A percentile compares a stretch with the other conserved stretches of the same genome.
Conservation (phyloP, 2,113 vertebrate genomes). For the Amblyopsis rosae region DNA sequence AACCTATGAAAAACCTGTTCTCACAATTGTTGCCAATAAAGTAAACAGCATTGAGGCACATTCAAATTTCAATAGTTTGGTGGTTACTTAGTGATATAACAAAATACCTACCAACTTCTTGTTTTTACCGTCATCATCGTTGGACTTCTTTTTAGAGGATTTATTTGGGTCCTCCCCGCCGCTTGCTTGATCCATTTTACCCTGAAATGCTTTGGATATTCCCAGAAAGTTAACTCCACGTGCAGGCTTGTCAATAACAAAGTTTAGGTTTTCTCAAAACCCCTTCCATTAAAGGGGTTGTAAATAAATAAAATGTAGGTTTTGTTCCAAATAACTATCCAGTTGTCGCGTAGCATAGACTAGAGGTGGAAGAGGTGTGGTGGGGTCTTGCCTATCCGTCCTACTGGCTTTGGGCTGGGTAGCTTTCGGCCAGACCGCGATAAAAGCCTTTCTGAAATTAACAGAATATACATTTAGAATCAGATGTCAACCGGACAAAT, state of each 20-base stretch:
- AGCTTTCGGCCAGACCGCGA: slow-evolving; percentile 7
- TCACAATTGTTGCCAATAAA: no score
- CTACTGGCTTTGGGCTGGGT: slow-evolving; percentile 27
- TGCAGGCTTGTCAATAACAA: slow-evolving; percentile 23
- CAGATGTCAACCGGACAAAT: neutral
- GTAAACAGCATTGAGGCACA: no score
- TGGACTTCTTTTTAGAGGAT: slow-evolving; percentile 76
- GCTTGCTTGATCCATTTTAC: slow-evolving; percentile 78
- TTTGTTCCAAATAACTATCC: slow-evolving; percentile 28
- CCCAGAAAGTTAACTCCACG: slow-evolving; percentile 46
- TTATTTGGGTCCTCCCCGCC: slow-evolving; percentile 80
- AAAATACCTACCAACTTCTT: slow-evolving; percentile 79
- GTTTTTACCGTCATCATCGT: slow-evolving; percentile 80
- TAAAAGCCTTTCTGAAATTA: slow-evolving; percentile 34
- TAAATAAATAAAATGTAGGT: neutral
- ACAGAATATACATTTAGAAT: slow-evolving; percentile 21
- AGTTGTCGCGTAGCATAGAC: slow-evolving; percentile 14
- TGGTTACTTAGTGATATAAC: neutral
- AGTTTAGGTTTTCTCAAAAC: slow-evolving; percentile 62
- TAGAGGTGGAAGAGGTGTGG: slow-evolving; percentile 55
- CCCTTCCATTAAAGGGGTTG: slow-evolving; percentile 56
- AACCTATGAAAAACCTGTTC: no score
- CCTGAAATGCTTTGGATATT: slow-evolving; percentile 13
- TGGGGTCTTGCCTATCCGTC: slow-evolving; percentile 44
- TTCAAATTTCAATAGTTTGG: neutral